Base-by-base conservation (phyloP, 2,113 vertebrate species). In the Atlantisia rogersi region DNA sequence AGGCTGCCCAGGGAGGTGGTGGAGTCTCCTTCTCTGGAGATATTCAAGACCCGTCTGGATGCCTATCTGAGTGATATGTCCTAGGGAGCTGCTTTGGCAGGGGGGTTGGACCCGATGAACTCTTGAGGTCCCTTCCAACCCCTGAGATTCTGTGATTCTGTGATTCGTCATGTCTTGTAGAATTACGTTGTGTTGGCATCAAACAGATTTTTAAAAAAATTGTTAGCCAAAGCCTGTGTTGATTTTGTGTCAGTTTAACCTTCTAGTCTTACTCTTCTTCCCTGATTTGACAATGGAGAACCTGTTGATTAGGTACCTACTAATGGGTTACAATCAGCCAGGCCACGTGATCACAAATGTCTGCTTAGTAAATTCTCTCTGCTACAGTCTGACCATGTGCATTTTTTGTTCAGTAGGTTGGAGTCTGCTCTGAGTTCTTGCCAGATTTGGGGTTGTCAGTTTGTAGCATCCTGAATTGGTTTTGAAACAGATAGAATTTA, bases 261-360 rank as follows among this genome's bases (percentile, higher is more conserved):
- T 77, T 68, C 60, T 13, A 82, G 39, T 7, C 6, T 39, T 65
- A 12, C 11, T 50, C 3, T 35, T 79, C 22, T 76, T 58, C 46
- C 11, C 12, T 10, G 3, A n/a, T 79, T 83, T 80, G n/a, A 46
- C 25, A 60, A 10, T 52, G 29, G 28, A 60, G 86, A 80, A 50
- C 5, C 18, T 83, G 28, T 31, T 60, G 39, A 20, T 67, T 86
- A 18, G 15, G 10, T 73, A 21, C 44, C 21, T 88, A 44, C 28
- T 50, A 46, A 59, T 20, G 48, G 31, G 5, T 42, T 91, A 25
- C 44, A 88, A 16, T 29, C 39, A 84, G 15, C 40, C 76, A 44
- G 44, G 46, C 67, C 48, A 15, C 0, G 0, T 56, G 59, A 60
- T 76, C 37, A 58, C 44, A 44, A 39, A 53, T 26, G 17, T 15